Evolutionary conservation across 2,113 vertebrate species (phyloP), one percentile per base, ranked within the genome.

Genomic region (Mesoclemmys tuberculata): DNA sequence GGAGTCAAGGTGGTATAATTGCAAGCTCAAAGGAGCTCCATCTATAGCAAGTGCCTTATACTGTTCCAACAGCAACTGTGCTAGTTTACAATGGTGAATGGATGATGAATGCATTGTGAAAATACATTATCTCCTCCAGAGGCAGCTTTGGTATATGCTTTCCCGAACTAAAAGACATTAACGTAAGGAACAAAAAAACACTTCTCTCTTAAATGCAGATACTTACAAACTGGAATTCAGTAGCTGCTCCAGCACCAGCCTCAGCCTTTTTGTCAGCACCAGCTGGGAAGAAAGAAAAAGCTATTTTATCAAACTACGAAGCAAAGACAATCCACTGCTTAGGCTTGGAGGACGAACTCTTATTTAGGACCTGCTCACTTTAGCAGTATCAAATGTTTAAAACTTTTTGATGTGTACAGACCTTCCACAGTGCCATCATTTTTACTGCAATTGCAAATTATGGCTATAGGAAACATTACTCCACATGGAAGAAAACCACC

Each of bases 191-290:
- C 1, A 29, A 82, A 82, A 58, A 64, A 31, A 79, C 52, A 54
- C 61, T 4, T 5, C 6, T n/a, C 35, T 5, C 8, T 38, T 2
- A 3, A 19, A 81, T 1, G 12, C 13, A 48, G 84, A 95, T 97
- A 99, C 99, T 99, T 98, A 99, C 99, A 38, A 99, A 99, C 96
- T 99, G 99, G 98, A 99, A 99, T 96, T 99, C 99, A 3, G 99
- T 99, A 38, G 99, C 99, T 89, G 99, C 98, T 97, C 99, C 99
- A 95, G 99, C 99, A 74, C 99, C 99, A 2, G 99, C 99, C 96
- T 99, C 99, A 2, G 99, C 99, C 96, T 99, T 99, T 98, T 99
- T 99, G 97, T 99, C 99, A 75, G 99, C 98, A 92, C 99, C 99
- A 98, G 99, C 99, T 99, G 91, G 2, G 92, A 95, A 12, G 77